Percentiles rank a stretch among this genome's conserved stretches.
Evolutionary conservation across 2,113 vertebrate genomes (phyloP).

Genomic region (Ceratotherium simum): DNA sequence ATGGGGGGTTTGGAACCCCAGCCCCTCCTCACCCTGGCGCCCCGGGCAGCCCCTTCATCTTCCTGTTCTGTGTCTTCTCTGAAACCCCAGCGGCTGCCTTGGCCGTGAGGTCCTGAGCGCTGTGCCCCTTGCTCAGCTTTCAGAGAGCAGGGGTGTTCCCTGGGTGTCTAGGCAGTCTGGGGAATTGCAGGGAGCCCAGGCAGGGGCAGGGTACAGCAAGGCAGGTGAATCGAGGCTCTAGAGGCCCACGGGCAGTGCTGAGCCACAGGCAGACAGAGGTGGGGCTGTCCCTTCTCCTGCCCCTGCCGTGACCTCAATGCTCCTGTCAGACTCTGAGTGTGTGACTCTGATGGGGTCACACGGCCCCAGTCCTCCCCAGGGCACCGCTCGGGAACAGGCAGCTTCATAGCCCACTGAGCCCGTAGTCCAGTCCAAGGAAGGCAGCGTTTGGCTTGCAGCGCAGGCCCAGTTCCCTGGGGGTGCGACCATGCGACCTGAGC

Average conservation of each 20-base stretch:
- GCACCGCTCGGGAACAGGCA: neutral
- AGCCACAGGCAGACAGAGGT: neutral
- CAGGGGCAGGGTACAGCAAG: neutral
- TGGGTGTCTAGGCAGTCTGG: neutral
- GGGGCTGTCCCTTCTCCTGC: too few species aligned
- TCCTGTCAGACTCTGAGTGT: accelerated
- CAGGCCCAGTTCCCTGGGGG: neutral
- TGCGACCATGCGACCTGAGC: neutral
- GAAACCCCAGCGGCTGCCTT: neutral
- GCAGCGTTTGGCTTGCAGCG: neutral
- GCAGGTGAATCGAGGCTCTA: neutral
- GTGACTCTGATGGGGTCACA: too few species aligned
- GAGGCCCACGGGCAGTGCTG: neutral
- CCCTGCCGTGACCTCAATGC: neutral
- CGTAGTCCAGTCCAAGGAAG: accelerated
- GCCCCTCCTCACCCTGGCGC: neutral
- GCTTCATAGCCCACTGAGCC: accelerated
- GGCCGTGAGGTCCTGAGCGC: accelerated
- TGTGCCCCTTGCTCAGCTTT: accelerated
- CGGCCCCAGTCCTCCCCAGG: neutral
- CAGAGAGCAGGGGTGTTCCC: neutral
- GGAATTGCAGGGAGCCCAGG: accelerated
- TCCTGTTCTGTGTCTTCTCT: neutral
- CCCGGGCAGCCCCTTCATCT: neutral
- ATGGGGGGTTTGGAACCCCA: accelerated